Percentiles rank a stretch among this genome's conserved stretches.
These are phyloP conservation scores for Malurus cyaneus DNA, from an alignment of 2,113 vertebrate genomes.

Conservation along the genomic window DNA sequence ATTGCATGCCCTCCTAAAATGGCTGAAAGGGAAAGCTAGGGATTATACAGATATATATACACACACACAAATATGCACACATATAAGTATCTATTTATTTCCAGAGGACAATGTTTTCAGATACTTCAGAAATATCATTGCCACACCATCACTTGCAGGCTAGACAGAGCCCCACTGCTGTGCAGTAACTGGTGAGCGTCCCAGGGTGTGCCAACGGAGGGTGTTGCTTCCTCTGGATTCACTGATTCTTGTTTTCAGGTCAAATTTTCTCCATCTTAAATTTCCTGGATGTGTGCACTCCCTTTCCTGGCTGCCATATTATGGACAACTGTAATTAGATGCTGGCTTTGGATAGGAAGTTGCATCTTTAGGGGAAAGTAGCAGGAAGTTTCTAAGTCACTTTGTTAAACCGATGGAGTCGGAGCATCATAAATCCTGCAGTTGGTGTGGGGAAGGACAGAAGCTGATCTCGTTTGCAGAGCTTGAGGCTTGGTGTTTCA, in stretches of 20 bases:
- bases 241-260: neutral
- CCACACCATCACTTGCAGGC: neutral
- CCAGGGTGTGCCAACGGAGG: fast-evolving
- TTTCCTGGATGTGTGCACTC: neutral
- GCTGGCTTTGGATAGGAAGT: neutral
- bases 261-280: neutral
- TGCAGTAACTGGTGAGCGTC: neutral
- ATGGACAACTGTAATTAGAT: neutral
- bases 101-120: neutral
- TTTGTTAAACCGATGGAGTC: neutral
- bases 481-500: neutral
- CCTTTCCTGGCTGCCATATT: fast-evolving
- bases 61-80: neutral
- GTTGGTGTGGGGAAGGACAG: neutral
- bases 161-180: neutral
- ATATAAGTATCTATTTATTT: neutral
- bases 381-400: neutral
- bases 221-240: neutral
- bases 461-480: neutral
- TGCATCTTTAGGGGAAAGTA: neutral
- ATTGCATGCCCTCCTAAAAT: neutral
- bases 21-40: neutral
- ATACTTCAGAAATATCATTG: neutral
- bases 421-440: neutral
- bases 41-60: neutral